Evolutionary conservation across 2,797 vertebrate genomes (phyloP).

Genomic region (Perodicticus potto): DNA sequence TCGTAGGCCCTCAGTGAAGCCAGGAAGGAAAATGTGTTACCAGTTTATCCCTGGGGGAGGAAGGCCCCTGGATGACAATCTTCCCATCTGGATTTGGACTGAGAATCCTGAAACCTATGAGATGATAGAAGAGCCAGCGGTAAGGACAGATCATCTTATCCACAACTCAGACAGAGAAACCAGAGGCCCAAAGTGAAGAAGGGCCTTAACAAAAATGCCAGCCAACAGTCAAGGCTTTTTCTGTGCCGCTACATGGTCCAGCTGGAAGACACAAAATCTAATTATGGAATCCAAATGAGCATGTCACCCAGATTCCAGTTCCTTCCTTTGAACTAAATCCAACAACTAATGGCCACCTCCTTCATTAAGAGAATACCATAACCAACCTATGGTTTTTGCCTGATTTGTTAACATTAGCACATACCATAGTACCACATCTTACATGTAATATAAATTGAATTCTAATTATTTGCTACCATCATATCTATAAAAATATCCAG

Average conservation of each 20-base stretch:
- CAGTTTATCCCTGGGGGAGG: not conserved
- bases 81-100: not conserved
- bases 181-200: not conserved
- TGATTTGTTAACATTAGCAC: constrained; percentile 64
- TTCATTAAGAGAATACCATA: constrained; percentile 19
- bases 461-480: not conserved
- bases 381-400: constrained; percentile 47
- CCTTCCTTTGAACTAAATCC: constrained; percentile 44
- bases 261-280: not conserved
- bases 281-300: not conserved
- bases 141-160: not conserved
- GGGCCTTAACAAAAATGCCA: not conserved
- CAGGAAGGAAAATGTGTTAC: not conserved
- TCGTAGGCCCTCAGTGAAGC: not conserved
- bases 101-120: not conserved
- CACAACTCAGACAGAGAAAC: not conserved
- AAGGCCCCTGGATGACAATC: not conserved
- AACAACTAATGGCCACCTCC: not conserved
- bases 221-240: not conserved
- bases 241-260: not conserved
- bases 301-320: not conserved
- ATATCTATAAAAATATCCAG: constrained; percentile 69
- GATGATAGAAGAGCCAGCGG: not conserved
- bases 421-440: constrained; percentile 48
- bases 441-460: constrained; percentile 54